phyloP scores from a whole-genome alignment of 2,888 invertebrate genomes.

The Pseudeuparius sepicola region DNA sequence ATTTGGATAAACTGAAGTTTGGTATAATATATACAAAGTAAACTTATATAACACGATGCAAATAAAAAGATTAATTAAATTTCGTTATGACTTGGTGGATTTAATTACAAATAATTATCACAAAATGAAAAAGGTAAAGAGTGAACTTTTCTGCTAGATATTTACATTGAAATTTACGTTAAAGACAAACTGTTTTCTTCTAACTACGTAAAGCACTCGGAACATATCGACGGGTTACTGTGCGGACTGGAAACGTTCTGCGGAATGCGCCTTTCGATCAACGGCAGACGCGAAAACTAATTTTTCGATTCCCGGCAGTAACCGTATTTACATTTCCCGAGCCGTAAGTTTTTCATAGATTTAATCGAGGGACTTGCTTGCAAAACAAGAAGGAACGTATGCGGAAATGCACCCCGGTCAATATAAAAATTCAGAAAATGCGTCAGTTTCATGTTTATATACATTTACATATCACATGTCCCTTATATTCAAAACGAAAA shows the following conservation, averaged over 20 bases:
- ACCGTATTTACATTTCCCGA: slow-evolving; percentile 24
- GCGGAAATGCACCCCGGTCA: slow-evolving; percentile 36
- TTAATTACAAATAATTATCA: slow-evolving; percentile 26
- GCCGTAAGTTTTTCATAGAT: too few relatives aligned
- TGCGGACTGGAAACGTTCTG: slow-evolving; percentile 16
- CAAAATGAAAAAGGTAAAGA: slow-evolving; percentile 27
- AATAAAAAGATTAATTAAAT: too few relatives aligned
- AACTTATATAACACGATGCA: too few relatives aligned
- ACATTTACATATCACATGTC: slow-evolving; percentile 39
- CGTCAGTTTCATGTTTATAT: too few relatives aligned
- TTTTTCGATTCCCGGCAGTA: slow-evolving; percentile 18
- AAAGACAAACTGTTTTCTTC: slow-evolving; percentile 30
- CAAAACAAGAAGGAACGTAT: slow-evolving; percentile 27
- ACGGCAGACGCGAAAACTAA: too few relatives aligned
- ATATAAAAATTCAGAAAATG: slow-evolving; percentile 38
- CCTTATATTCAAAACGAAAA: too few relatives aligned
- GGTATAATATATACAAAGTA: too few relatives aligned
- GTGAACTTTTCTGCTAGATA: slow-evolving; percentile 30
- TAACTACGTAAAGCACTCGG: slow-evolving; percentile 27
- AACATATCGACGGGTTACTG: slow-evolving; percentile 28
- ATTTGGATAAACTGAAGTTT: too few relatives aligned
- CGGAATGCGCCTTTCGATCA: slow-evolving; percentile 9
- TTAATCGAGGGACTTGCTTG: slow-evolving; percentile 21
- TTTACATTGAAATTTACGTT: slow-evolving; percentile 31
- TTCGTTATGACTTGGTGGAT: too few relatives aligned